Base-by-base conservation (phyloP, 30 jellyfish, hydroid and myxozoan genomes). In the Hydra vulgaris region DNA sequence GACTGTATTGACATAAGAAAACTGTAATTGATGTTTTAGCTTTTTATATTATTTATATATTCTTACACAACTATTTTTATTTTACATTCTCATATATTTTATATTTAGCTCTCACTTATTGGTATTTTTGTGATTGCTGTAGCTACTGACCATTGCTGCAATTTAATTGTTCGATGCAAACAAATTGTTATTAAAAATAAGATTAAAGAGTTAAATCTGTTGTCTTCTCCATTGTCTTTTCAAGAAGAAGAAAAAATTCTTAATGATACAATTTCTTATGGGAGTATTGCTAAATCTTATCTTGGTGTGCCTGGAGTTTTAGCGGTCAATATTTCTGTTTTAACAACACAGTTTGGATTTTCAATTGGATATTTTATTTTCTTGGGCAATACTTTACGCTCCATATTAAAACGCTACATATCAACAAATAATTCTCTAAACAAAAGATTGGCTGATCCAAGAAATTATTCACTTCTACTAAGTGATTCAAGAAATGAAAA, bases 71-170 rank as follows among this genome's bases (percentile, higher is more conserved):
- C 27, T 68, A 23, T 3, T 3, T 3, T 68, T 68, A 68, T 7
- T n/a, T 23, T 68, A n/a, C n/a, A 15, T 56, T 56, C 17, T 68
- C 7, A 7, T 7, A 23, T 20, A 25, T 73, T 76, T 56, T 18
- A 78, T 27, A 5, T 79, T 8, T 81, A 92, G 98, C 94, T 92
- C 56, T 94, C 96, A 21, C 20, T 87, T 27, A 53, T 92, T 70
- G 95, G 98, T 22, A 87, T 92, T 0, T 53, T 74, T 18, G 67
- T 92, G 20, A 92, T 92, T 75, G 98, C 96, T 0, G 24, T 87
- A 23, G 95, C 95, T 12, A 92, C 98, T 16, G 98, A 92, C 54
- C 98, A 92, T 72, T 92, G 98, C 81, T 92, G 98, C 83, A 40
- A 67, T 66, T 81, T 87, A 25, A 92, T 92, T 56, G 98, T 92